phyloP scores from a whole-genome alignment of 2,797 vertebrate genomes.

The Eurystomus glaucurus region DNA sequence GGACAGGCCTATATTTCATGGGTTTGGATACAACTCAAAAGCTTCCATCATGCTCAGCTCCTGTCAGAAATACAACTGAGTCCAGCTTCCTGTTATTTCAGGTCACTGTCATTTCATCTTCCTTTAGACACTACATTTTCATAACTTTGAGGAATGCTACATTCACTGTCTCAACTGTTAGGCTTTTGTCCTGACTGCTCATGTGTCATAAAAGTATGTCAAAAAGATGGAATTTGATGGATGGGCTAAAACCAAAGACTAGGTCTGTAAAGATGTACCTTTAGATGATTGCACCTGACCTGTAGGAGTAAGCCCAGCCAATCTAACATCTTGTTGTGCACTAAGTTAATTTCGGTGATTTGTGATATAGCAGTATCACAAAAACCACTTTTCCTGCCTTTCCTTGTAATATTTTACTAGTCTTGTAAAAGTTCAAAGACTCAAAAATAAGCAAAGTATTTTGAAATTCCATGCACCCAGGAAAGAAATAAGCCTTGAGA shows the following conservation, averaged over 20 bases:
- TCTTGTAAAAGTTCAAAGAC: neutral
- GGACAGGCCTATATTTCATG: constrained; percentile 26
- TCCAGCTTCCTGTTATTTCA: constrained; percentile 25
- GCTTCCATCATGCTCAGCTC: neutral
- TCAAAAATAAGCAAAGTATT: neutral
- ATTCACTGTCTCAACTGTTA: neutral
- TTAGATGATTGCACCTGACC: neutral
- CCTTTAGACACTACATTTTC: neutral
- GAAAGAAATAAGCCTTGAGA: neutral
- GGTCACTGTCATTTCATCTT: neutral
- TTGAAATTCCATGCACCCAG: neutral
- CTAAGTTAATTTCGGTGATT: neutral
- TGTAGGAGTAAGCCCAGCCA: neutral
- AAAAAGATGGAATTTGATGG: neutral
- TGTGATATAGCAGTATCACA: neutral
- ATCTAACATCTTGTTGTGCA: neutral
- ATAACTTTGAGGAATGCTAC: neutral
- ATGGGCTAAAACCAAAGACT: neutral
- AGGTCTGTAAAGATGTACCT: neutral
- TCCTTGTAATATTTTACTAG: neutral
- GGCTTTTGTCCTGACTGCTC: neutral
- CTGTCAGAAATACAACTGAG: neutral
- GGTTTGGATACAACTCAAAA: neutral
- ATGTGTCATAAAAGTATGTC: neutral
- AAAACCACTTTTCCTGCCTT: neutral